Conservation (phyloP, 1,140 invertebrate genomes). For the Prorops nasuta region DNA sequence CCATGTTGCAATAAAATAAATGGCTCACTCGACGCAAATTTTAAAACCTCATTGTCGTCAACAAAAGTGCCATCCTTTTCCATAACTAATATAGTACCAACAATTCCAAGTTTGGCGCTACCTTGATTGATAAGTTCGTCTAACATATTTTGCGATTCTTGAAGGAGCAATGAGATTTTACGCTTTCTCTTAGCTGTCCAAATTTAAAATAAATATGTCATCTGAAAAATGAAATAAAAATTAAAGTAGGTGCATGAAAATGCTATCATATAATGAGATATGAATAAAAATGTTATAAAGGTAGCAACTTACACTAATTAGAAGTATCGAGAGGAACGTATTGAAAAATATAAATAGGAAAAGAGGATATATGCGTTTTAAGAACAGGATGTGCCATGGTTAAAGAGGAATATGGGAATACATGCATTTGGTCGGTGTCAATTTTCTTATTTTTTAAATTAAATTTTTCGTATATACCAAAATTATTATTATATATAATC, state of each 20-base stretch:
- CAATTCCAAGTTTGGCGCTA: not conserved
- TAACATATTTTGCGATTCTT: not conserved
- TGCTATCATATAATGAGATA: not conserved
- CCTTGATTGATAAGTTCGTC: slow-evolving; percentile 1
- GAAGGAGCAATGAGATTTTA: not conserved
- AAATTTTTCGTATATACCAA: slow-evolving; percentile 11
- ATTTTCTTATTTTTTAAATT: not conserved
- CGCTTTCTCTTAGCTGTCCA: not conserved
- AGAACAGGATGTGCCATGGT: slow-evolving; percentile 1
- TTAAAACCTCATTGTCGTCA: slow-evolving; percentile 1
- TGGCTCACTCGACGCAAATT: not conserved
- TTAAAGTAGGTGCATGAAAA: no score
- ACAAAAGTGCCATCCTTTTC: slow-evolving; percentile 10
- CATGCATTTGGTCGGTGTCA: no score
- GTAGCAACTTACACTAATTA: not conserved
- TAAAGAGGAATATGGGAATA: slow-evolving; percentile 8
- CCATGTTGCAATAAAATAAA: slow-evolving; percentile 1
- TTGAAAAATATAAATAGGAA: slow-evolving; percentile 10
- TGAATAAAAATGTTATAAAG: not conserved
- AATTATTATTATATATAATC: slow-evolving; percentile 2
- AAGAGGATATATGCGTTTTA: not conserved
- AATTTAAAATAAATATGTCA: not conserved
- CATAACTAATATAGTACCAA: slow-evolving; percentile 1
- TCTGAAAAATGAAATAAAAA: not conserved
- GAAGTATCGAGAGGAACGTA: not conserved